Base-by-base conservation (phyloP, 1,140 invertebrate species). In the Coenobita brevimanus region DNA sequence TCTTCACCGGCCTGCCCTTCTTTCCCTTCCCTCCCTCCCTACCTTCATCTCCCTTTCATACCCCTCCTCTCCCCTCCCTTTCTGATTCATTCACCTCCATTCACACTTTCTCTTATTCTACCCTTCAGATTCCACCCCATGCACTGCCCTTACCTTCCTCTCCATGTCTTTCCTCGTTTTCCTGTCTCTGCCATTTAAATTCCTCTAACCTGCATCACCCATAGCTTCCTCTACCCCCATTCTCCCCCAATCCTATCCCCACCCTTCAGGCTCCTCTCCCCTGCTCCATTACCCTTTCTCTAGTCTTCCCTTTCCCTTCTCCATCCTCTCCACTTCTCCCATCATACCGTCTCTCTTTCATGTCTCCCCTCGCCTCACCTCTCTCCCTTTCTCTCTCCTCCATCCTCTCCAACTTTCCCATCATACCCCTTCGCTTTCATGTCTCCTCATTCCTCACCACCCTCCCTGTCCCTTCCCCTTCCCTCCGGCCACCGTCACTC, bases 401-500 rank as follows among this genome's bases (percentile, higher is more conserved):
- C 38, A 54, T 1, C 30, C 79, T 38, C 41, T 0, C 73, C 33
- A 17, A 13, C n/a, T 30, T 38, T 8, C 4, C 57, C 57, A 27
- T n/a, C n/a, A 50, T 30, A 27, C 54, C 36, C n/a, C 57, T 36
- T 13, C 54, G 10, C 54, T 13, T 10, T n/a, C 54, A 24, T 38
- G 17, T 33, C 13, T 0, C n/a, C 57, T 24, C 78, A 33, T 33
- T 17, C 76, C 41, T 3, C 27, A 24, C 50, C 43, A 2, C 36
- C 36, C 80, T 41, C 13, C 33, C 36, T 54, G 15, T 24, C 79
- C 36, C 21, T 33, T 0, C 60, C 46, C 80, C 80, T 41, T 36
- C 24, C 64, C 50, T 6, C 64, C n/a, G 24, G 27, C 17, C 38
- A 69, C 80, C 80, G 80, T 82, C 80, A 82, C 80, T 82, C 80